Percentiles rank a stretch among this genome's conserved stretches.
Conservation (phyloP, 2,888 invertebrate species). For the Acronicta aceris region DNA sequence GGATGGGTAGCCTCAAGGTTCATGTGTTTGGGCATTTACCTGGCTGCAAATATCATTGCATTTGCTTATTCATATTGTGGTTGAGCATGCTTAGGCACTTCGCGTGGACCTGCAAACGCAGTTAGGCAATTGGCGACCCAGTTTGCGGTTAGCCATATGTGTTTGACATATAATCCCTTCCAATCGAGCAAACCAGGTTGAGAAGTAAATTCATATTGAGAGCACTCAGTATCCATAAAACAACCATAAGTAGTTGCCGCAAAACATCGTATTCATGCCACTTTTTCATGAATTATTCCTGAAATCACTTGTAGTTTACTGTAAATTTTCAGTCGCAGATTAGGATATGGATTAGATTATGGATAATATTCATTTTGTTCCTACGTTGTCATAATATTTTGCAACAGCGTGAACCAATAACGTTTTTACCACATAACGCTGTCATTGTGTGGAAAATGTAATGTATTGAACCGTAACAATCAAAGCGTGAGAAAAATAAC, state of each 20-base stretch:
- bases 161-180: slow-evolving; percentile 53
- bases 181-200: slow-evolving; percentile 26
- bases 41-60: slow-evolving; percentile 12
- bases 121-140: slow-evolving; percentile 47
- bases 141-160: slow-evolving; percentile 49
- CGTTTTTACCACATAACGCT: slow-evolving; percentile 39
- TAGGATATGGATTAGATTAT: slow-evolving; percentile 19
- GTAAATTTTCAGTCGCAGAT: slow-evolving; percentile 27
- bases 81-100: slow-evolving; percentile 34
- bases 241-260: not conserved
- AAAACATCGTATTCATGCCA: not conserved
- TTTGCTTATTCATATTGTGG: slow-evolving; percentile 27
- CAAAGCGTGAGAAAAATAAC: slow-evolving; percentile 55
- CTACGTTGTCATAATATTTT: slow-evolving; percentile 40
- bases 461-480: slow-evolving; percentile 53
- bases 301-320: slow-evolving; percentile 19
- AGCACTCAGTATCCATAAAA: not conserved
- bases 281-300: slow-evolving; percentile 9
- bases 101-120: slow-evolving; percentile 19
- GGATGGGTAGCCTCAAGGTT: slow-evolving; percentile 82
- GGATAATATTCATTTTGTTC: slow-evolving; percentile 22
- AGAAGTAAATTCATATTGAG: slow-evolving; percentile 14
- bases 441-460: slow-evolving; percentile 49
- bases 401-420: slow-evolving; percentile 53
- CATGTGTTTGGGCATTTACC: slow-evolving; percentile 54